A percentile compares a stretch with the other conserved stretches of the same genome.
Conservation (phyloP, 1,140 invertebrate genomes). For the Pseudobourletiella spinata region DNA sequence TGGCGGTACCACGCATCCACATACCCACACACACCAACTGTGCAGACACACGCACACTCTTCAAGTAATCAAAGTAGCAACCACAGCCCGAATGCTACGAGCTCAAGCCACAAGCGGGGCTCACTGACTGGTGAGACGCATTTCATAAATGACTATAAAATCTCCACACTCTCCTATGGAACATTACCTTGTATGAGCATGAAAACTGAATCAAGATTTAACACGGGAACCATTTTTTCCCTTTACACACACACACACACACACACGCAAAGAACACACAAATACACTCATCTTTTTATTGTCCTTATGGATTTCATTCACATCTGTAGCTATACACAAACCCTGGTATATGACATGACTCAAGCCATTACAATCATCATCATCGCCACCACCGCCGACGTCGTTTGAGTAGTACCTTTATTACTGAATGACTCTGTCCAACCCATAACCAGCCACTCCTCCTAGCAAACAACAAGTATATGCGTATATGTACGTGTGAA, state of each 20-base stretch:
- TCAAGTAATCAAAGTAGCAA: too few species aligned
- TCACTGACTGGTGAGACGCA: constrained; percentile 30
- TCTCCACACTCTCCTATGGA: constrained; percentile 1
- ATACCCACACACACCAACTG: too few species aligned
- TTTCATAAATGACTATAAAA: constrained; percentile 33
- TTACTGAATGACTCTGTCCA: constrained; percentile 6
- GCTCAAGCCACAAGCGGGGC: constrained; percentile 30
- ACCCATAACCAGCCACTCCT: too few species aligned
- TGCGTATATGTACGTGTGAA: too few species aligned
- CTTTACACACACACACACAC: too few species aligned
- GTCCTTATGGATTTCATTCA: constrained; percentile 10
- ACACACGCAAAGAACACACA: too few species aligned
- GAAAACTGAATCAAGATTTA: constrained; percentile 32
- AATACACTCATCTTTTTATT: constrained; percentile 7
- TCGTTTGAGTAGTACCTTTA: background rate
- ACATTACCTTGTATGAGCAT: constrained; percentile 27
- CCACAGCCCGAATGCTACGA: constrained; percentile 28
- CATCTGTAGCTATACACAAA: background rate
- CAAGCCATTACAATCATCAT: background rate
- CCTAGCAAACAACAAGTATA: too few species aligned
- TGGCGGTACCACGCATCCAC: too few species aligned
- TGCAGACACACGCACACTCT: too few species aligned
- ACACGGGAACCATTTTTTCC: constrained; percentile 22
- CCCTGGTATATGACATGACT: constrained; percentile 1
- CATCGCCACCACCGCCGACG: too few species aligned